Percentiles rank a stretch among this genome's conserved stretches.
phyloP scores from a whole-genome alignment of 2,888 invertebrate species.

The Nesidiocoris tenuis region DNA sequence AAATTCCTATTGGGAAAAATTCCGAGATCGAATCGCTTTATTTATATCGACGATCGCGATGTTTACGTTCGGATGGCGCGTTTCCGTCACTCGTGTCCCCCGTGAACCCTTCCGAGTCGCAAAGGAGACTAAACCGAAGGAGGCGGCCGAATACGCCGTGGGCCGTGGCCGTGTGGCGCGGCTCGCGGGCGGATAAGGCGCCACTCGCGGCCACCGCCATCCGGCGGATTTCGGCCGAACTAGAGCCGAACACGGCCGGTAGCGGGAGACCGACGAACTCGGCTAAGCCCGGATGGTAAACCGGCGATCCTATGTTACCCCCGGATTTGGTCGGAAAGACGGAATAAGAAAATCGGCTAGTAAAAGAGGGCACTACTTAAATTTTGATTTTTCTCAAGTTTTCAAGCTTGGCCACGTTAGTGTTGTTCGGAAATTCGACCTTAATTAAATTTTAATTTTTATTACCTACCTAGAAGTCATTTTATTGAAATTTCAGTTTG shows the following conservation, averaged over 20 bases:
- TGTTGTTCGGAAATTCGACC: too few relatives aligned
- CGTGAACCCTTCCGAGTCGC: slow-evolving; percentile 37
- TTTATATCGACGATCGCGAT: slow-evolving; percentile 7
- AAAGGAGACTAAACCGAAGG: slow-evolving; percentile 35
- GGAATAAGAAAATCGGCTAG: too few relatives aligned
- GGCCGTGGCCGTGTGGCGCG: slow-evolving; percentile 53
- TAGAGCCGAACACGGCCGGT: not conserved
- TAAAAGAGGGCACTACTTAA: too few relatives aligned
- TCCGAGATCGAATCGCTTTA: not conserved
- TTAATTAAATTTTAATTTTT: too few relatives aligned
- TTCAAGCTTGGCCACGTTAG: too few relatives aligned
- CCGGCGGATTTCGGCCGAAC: slow-evolving; percentile 46
- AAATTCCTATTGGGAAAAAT: too few relatives aligned
- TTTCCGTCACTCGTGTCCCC: slow-evolving; percentile 17
- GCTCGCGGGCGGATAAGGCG: slow-evolving; percentile 44
- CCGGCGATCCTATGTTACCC: not conserved
- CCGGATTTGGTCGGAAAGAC: too few relatives aligned
- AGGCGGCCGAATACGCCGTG: slow-evolving; percentile 49
- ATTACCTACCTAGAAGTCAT: too few relatives aligned
- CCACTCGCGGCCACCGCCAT: slow-evolving; percentile 22
- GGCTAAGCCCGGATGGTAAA: too few relatives aligned
- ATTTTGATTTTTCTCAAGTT: too few relatives aligned
- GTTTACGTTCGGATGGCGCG: slow-evolving; percentile 18
- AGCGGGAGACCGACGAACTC: slow-evolving; percentile 53
- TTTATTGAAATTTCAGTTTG: too few relatives aligned